Evolutionary conservation across 2,113 vertebrate species (phyloP).

Genomic region (Ochotona curzoniae): DNA sequence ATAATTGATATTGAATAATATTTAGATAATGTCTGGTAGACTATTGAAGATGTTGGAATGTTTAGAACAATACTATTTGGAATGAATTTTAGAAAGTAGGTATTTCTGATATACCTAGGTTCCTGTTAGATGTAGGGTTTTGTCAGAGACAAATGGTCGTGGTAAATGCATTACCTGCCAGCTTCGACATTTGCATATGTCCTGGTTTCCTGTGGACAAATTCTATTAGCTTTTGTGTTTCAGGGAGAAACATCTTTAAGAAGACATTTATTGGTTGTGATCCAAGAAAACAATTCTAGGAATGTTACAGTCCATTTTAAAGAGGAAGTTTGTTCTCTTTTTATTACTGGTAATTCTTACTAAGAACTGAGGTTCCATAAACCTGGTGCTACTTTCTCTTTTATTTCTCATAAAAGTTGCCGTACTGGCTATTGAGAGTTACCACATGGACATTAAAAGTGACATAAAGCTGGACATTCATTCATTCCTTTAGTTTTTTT

Average conservation of each 20-base stretch:
- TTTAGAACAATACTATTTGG: neutral
- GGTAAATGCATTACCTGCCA: neutral
- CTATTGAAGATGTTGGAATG: neutral
- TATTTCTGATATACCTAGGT: conserved; percentile 38
- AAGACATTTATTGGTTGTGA: neutral
- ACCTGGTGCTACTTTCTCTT: neutral
- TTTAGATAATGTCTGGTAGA: conserved; percentile 21
- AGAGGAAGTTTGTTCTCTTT: neutral
- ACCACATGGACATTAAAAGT: neutral
- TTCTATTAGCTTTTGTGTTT: conserved; percentile 51
- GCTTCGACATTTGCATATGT: neutral
- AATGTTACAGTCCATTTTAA: neutral
- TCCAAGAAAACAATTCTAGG: neutral
- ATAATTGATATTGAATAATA: neutral
- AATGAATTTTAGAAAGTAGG: neutral
- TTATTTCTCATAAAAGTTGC: neutral
- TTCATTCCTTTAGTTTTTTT: neutral
- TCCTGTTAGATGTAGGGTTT: neutral
- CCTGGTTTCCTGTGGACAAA: neutral
- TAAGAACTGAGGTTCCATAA: neutral
- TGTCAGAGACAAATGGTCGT: neutral
- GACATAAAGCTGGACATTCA: neutral
- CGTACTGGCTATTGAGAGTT: neutral
- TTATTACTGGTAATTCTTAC: neutral
- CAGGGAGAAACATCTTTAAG: conserved; percentile 28